Evolutionary conservation across 1,140 invertebrate species (phyloP).

Genomic region (Cotesia vestalis): DNA sequence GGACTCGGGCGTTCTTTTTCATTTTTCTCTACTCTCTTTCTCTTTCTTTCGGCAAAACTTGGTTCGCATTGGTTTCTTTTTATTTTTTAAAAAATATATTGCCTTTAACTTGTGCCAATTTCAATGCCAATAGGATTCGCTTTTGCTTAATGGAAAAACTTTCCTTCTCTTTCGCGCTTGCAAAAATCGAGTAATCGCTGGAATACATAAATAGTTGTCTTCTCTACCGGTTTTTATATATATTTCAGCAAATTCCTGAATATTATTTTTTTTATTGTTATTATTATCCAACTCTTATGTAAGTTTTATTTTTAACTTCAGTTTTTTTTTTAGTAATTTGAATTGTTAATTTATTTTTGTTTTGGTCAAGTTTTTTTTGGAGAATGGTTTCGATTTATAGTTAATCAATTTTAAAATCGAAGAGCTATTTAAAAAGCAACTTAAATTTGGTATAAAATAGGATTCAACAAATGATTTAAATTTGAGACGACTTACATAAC

Average conservation of each 20-base stretch:
- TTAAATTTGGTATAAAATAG: no score
- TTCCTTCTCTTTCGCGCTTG: conserved; percentile 39
- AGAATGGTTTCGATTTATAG: no score
- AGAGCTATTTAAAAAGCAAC: no score
- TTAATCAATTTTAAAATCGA: no score
- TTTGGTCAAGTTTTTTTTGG: no score
- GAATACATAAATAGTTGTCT: conserved; percentile 9
- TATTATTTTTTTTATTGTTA: conserved; percentile 1
- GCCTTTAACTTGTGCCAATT: neutral
- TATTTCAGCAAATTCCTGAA: neutral
- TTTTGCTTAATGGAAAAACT: conserved; percentile 37
- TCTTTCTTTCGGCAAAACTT: neutral
- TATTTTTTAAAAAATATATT: no score
- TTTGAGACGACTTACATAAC: no score
- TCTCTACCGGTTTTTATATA: conserved; percentile 9
- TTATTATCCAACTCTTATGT: neutral
- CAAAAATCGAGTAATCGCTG: conserved; percentile 30
- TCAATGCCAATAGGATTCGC: conserved; percentile 18
- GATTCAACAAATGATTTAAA: no score
- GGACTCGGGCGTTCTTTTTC: conserved; percentile 39
- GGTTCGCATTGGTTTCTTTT: neutral
- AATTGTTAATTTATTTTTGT: neutral
- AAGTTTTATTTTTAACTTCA: no score
- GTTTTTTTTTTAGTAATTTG: neutral
- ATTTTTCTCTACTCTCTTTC: conserved; percentile 33